Percentiles rank a stretch among this genome's conserved stretches.
phyloP scores from a whole-genome alignment of 2,888 invertebrate species.

The Athetis lepigone region DNA sequence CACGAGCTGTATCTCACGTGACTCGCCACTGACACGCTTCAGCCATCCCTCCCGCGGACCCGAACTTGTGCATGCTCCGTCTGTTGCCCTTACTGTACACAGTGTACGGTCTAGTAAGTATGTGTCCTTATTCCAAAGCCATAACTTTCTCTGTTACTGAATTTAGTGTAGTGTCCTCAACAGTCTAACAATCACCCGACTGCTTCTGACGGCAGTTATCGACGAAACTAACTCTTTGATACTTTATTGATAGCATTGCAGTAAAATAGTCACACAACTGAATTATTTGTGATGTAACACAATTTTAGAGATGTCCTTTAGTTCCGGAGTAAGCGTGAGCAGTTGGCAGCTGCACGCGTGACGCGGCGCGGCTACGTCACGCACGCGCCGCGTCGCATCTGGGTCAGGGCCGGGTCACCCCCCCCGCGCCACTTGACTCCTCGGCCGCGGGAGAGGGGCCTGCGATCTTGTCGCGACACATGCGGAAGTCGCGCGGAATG shows the following conservation, averaged over 20 bases:
- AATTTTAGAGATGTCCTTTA: too few species aligned
- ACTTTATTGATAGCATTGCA: too few species aligned
- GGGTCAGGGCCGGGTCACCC: slow-evolving; percentile 70
- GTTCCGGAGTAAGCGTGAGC: too few species aligned
- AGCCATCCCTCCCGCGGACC: neutral
- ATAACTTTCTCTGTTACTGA: neutral
- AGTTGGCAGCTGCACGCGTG: slow-evolving; percentile 1
- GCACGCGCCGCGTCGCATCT: slow-evolving; percentile 48
- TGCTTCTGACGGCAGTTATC: too few species aligned
- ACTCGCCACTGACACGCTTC: neutral
- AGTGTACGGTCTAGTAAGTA: too few species aligned
- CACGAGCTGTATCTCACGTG: slow-evolving; percentile 8
- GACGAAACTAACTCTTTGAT: too few species aligned
- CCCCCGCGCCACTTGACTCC: slow-evolving; percentile 4
- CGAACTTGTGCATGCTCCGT: too few species aligned
- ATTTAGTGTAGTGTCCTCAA: neutral
- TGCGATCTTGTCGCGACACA: slow-evolving; percentile 54
- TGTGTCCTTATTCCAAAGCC: too few species aligned
- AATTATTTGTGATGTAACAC: too few species aligned
- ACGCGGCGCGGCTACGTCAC: slow-evolving; percentile 25
- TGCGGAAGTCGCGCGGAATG: slow-evolving; percentile 56
- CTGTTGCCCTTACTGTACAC: neutral
- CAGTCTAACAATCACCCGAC: too few species aligned
- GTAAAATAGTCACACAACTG: too few species aligned
- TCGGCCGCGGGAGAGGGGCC: neutral